Conservation (phyloP, 92 coral and sea anemone genomes). For the Siderastrea siderea region DNA sequence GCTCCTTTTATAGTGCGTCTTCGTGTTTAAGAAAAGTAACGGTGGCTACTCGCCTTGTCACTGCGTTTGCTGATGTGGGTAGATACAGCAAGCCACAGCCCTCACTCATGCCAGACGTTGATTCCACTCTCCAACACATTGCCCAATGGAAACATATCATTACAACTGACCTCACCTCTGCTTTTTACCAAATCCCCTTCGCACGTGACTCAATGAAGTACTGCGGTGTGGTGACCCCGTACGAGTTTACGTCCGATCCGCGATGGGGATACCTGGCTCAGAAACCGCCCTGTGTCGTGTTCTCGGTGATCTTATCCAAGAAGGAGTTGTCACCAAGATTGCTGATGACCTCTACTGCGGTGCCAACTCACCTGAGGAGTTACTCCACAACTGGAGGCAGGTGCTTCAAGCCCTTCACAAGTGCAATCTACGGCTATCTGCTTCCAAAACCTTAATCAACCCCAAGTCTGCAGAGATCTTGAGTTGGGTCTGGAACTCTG, state of each 20-base stretch:
- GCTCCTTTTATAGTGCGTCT: constrained; percentile 29
- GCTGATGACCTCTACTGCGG: neutral
- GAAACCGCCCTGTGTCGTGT: neutral
- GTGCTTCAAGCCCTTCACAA: no score
- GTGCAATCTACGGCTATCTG: neutral
- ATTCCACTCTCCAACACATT: no score
- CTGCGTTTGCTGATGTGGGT: constrained; percentile 51
- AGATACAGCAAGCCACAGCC: constrained; percentile 72
- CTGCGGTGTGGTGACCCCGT: no score
- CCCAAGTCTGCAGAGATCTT: constrained; percentile 54
- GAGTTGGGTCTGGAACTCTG: no score
- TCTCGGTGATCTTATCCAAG: neutral
- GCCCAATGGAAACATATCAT: no score
- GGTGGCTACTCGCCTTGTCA: constrained; percentile 9
- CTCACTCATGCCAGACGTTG: neutral
- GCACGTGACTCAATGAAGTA: no score
- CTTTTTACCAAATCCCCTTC: no score
- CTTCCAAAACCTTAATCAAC: constrained; percentile 55
- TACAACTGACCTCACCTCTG: no score
- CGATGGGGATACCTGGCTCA: constrained; percentile 7
- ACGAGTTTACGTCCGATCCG: neutral
- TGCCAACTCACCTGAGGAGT: constrained; percentile 16
- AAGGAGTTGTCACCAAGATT: neutral
- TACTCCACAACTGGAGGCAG: constrained; percentile 46
- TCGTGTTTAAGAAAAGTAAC: constrained; percentile 36